Base-by-base conservation (phyloP, 1,140 invertebrate species). In the Apis cerana region DNA sequence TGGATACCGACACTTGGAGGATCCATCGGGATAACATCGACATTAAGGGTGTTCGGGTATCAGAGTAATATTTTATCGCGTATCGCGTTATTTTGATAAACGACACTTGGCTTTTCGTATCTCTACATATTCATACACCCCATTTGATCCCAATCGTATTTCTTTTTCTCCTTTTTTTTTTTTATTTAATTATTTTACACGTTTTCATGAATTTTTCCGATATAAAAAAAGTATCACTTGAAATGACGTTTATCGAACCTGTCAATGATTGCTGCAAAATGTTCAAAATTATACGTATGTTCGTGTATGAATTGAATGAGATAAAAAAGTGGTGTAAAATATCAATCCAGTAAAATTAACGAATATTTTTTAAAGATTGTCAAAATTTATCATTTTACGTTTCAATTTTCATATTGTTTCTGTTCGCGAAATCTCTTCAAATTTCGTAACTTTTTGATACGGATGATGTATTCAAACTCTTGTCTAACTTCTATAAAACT, bases 1-100 rank as follows among this genome's bases (percentile, higher is more conserved):
- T n/a, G 52, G 23, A 19, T 52, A 15, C 48, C n/a, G 48, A 23
- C 43, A 70, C 17, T 15, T 54, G 43, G 23, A 70, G 23, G n/a
- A 43, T 70, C 23, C n/a, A 70, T 54, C 23, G 50, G 23, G 50
- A 70, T 54, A 70, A 54, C 50, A 70, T 52, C 15, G 69, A 70
- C 19, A 7, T 10, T 70, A 70, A 70, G 23, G n/a, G 69, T 11
- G 10, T n/a, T 69, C 8, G 10, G 27, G 27, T 70, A 52, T 15
- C n/a, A 12, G 15, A 19, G 15, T 11, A 54, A 54, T 54, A 70
- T 54, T 70, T 54, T 21, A 27, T 54, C n/a, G 13, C n/a, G 69
- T 23, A 19, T 70, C 15, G 33, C 11, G 19, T 21, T 27, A 19
- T 70, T 50, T 17, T 23, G 43, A 54, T 19, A 50, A 54, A 52